phyloP scores from a whole-genome alignment of 2,888 invertebrate genomes.

The Drosophila fungiperda region DNA sequence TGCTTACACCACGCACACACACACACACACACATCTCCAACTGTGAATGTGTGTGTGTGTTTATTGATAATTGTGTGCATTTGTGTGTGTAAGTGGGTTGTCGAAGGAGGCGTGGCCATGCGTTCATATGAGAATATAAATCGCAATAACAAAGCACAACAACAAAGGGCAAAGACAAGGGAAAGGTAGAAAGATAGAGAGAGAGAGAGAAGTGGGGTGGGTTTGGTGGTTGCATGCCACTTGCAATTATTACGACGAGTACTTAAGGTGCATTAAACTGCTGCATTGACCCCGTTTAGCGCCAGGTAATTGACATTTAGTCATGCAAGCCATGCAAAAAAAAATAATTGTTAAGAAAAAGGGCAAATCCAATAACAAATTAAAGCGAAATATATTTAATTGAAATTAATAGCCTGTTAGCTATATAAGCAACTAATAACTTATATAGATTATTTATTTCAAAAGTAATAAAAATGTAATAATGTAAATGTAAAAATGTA shows the following conservation, averaged over 20 bases:
- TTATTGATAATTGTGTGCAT: slow-evolving; percentile 33
- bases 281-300: slow-evolving; percentile 81
- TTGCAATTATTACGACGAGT: slow-evolving; percentile 26
- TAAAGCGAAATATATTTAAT: background rate
- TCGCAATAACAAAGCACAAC: slow-evolving; percentile 23
- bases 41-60: slow-evolving; percentile 4
- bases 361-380: background rate
- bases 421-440: background rate
- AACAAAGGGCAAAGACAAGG: slow-evolving; percentile 14
- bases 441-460: background rate
- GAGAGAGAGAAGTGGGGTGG: background rate
- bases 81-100: background rate
- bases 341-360: background rate
- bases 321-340: slow-evolving; percentile 19
- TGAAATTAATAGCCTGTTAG: background rate
- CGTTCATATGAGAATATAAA: slow-evolving; percentile 51
- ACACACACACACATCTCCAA: slow-evolving; percentile 6
- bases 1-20: slow-evolving; percentile 58
- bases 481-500: background rate
- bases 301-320: slow-evolving; percentile 46
- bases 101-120: slow-evolving; percentile 26
- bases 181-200: background rate
- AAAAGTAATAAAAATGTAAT: background rate
- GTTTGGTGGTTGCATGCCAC: background rate
- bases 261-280: slow-evolving; percentile 73